Percentiles rank a stretch among this genome's conserved stretches.
These are phyloP conservation scores for Wiebesia pumilae DNA, from an alignment of 1,140 invertebrate species.

Conservation along the genomic window DNA sequence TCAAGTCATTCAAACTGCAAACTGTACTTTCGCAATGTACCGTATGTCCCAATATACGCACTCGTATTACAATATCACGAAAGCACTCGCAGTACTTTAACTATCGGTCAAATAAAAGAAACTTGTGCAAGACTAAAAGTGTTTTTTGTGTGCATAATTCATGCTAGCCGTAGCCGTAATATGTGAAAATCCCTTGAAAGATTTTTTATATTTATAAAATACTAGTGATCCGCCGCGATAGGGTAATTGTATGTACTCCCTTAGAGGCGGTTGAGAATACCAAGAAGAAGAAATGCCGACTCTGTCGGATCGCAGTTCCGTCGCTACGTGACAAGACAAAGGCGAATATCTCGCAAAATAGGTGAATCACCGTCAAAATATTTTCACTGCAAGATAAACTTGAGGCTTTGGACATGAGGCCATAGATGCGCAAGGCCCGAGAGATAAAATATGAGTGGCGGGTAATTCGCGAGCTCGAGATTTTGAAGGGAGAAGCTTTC, in stretches of 20 bases:
- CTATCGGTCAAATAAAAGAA: no score
- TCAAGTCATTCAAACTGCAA: no score
- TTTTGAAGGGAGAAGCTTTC: not conserved
- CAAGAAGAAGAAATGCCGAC: slow-evolving; percentile 3
- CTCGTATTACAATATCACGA: not conserved
- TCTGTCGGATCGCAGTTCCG: not conserved
- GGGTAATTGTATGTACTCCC: not conserved
- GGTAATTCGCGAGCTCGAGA: not conserved
- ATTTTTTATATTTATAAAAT: not conserved
- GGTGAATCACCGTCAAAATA: slow-evolving; percentile 21
- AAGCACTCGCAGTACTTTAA: not conserved
- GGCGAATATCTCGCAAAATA: slow-evolving; percentile 8
- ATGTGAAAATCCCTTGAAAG: not conserved
- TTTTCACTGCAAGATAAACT: not conserved
- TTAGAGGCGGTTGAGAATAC: not conserved
- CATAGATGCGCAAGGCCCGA: not conserved
- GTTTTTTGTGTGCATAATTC: not conserved
- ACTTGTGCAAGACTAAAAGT: no score
- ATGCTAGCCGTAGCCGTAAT: not conserved
- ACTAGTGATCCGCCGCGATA: not conserved
- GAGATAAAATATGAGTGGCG: not conserved
- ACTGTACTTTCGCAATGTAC: not conserved
- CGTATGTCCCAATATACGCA: not conserved
- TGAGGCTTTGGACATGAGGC: not conserved
- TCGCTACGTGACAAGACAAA: slow-evolving; percentile 4